Conservation (phyloP, 2,797 vertebrate genomes). For the Todus mexicanus region DNA sequence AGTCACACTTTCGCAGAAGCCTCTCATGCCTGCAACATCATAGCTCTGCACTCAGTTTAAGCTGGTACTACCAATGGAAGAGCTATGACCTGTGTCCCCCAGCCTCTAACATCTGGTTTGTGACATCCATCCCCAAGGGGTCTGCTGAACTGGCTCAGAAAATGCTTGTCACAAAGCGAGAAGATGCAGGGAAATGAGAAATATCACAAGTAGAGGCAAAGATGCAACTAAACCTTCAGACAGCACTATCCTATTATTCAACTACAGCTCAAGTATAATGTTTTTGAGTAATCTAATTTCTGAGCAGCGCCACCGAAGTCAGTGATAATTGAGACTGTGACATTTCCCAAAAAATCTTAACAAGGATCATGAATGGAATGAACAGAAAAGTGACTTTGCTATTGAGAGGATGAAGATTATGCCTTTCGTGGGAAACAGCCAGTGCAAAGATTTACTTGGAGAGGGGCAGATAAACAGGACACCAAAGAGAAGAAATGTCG, state of each 20-base stretch:
- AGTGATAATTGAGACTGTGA: neutral
- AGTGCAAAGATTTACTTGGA: neutral
- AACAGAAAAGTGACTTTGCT: neutral
- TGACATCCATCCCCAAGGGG: neutral
- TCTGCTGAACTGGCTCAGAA: neutral
- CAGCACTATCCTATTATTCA: neutral
- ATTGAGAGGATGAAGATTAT: neutral
- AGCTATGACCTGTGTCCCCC: neutral
- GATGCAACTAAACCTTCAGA: neutral
- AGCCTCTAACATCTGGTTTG: no score
- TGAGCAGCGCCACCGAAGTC: neutral
- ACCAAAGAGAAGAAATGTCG: neutral
- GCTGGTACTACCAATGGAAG: neutral
- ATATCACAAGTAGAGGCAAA: neutral
- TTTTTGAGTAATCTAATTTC: neutral
- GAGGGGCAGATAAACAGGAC: neutral
- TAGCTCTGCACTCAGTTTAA: neutral
- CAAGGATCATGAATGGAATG: neutral
- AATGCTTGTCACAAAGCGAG: neutral
- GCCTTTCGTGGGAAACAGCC: neutral
- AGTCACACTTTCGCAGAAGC: neutral
- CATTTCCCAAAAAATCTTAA: neutral
- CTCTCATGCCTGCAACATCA: neutral
- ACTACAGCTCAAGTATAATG: neutral
- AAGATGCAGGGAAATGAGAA: neutral